Evolutionary conservation across 1,140 invertebrate genomes (phyloP), one percentile per base, ranked within the genome.

Genomic region (Drosophila quadrilineata): DNA sequence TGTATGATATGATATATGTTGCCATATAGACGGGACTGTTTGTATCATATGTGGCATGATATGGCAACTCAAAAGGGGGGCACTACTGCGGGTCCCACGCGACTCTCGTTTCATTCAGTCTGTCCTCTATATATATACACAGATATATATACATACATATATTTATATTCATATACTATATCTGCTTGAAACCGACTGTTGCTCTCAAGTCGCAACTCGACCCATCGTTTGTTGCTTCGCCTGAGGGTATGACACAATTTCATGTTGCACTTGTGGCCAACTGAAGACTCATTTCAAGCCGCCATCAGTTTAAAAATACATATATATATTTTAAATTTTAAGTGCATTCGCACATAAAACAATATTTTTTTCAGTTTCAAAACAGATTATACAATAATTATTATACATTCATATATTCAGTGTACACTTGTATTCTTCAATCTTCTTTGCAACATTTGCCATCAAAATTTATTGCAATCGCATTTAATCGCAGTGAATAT

Each of bases 311-410:
- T n/a, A n/a, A n/a, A n/a, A n/a, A n/a, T n/a, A n/a, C n/a, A n/a
- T n/a, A n/a, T n/a, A n/a, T n/a, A n/a, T n/a, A n/a, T n/a, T n/a
- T n/a, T n/a, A n/a, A n/a, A n/a, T n/a, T 69, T 60, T 84, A 82
- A 84, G 77, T 82, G 76, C 69, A 73, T 82, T 82, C 68, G 54
- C 54, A 73, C 77, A 84, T 84, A 75, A 80, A 71, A 43, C 72
- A 64, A n/a, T 26, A 22, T 10, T 38, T 45, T 59, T 59, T 43
- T 50, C 36, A 50, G 52, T 48, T 67, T 50, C 46, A 28, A 10
- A 43, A 48, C 26, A 28, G 17, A 43, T 6, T 41, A 41, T 16
- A 40, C 33, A 38, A 52, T 24, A n/a, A n/a, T n/a, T n/a, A n/a
- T n/a, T n/a, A n/a, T n/a, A n/a, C n/a, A n/a, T n/a, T n/a, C n/a